Conservation (phyloP, 2,888 invertebrate genomes). For the Neoitamus cyanurus region DNA sequence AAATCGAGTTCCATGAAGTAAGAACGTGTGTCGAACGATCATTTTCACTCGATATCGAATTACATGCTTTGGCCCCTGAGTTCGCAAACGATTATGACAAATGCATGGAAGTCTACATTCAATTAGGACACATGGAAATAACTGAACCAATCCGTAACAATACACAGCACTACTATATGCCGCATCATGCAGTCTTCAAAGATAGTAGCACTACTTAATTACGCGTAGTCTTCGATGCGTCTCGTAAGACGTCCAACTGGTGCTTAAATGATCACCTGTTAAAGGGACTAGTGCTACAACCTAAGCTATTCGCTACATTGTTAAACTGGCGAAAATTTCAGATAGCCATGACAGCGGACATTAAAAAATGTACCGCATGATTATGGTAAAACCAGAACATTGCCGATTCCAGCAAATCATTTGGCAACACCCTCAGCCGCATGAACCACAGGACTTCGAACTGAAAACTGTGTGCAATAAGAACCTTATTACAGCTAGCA, state of each 20-base stretch:
- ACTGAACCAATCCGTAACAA: not conserved
- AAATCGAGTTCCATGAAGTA: too few species aligned
- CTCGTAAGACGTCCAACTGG: too few species aligned
- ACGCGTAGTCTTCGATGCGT: too few species aligned
- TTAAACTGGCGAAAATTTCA: not conserved
- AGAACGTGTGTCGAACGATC: too few species aligned
- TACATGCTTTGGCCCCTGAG: too few species aligned
- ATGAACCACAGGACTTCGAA: not conserved
- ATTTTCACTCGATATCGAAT: too few species aligned
- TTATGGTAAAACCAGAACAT: not conserved
- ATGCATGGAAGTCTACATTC: not conserved
- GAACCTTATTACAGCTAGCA: not conserved
- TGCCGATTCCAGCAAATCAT: not conserved
- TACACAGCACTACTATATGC: not conserved
- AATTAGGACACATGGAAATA: not conserved
- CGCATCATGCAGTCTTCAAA: too few species aligned
- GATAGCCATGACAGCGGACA: not conserved
- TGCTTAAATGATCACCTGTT: too few species aligned
- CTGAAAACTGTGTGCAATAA: not conserved
- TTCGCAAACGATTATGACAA: not conserved
- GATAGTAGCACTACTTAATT: too few species aligned
- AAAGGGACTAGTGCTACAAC: too few species aligned
- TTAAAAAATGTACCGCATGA: not conserved
- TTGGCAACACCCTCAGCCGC: not conserved
- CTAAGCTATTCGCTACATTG: too few species aligned